Evolutionary conservation across 2,113 vertebrate genomes (phyloP), one percentile per base, ranked within the genome.

Genomic region (Chionodraco myersi): DNA sequence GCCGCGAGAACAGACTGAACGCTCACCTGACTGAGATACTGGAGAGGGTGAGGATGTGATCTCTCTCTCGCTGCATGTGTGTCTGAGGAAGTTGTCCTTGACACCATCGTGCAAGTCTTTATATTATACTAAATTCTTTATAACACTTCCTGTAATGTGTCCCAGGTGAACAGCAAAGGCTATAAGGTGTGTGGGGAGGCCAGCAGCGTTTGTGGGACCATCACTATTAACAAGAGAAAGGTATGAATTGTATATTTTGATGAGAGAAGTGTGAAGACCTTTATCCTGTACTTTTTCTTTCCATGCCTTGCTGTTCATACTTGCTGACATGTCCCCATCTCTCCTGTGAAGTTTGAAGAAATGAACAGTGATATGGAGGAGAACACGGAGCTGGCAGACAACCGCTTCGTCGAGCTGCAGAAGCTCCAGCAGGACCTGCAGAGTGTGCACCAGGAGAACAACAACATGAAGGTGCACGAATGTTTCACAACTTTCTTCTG

Each of bases 351-450:
- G 97, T 99, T 98, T 95, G 98, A 99, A 84, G 97, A 98, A 89
- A 98, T 98, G 97, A 97, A 98, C 85, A 97, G 96, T 11, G 97
- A 99, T 84, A 90, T 99, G 79, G 98, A 99, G 84, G 97, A 98
- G 92, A 99, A 97, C 88, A 96, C 95, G 76, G 98, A 99, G 66
- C 91, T 99, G 79, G 97, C 97, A 52, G 96, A 97, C 60, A 99
- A 99, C 89, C 95, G 96, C 36, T 95, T 96, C 34, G 95, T 90
- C 30, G 98, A 99, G 80, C 87, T 99, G 77, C 98, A 99, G 86
- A 97, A 98, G 58, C 94, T 98, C 16, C 94, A 95, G 72, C 97
- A 97, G 87, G 97, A 99, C 86, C 95, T 99, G 49, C 96, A 97
- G 75, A 96, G 92, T 49, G 96, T 99, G 54, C 94, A 95, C 14